Evolutionary conservation across 2,113 vertebrate species (phyloP).

Genomic region (Apistogramma diplotaenia): DNA sequence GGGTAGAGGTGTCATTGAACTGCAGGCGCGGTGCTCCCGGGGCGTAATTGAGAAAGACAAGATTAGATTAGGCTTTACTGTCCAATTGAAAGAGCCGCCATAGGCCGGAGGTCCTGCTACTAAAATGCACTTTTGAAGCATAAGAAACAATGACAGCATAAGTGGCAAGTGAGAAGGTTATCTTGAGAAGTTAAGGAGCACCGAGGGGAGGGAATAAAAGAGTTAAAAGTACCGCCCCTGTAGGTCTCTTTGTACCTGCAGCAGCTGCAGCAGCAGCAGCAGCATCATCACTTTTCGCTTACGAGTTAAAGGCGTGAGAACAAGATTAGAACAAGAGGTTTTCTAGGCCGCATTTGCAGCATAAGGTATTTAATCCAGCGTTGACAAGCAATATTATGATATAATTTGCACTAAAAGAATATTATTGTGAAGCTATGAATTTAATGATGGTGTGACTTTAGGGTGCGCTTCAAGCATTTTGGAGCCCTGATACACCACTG

Average conservation of each 20-base stretch:
- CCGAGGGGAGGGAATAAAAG: conserved; percentile 59
- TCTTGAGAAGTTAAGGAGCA: conserved; percentile 45
- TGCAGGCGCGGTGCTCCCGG: conserved; percentile 35
- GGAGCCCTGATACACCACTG: not conserved
- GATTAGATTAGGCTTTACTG: not conserved
- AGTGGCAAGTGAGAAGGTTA: conserved; percentile 39
- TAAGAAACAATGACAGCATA: not conserved
- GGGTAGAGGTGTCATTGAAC: conserved; percentile 56
- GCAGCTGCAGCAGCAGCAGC: conserved; percentile 2
- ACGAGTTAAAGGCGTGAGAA: conserved; percentile 36
- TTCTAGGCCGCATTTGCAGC: not conserved
- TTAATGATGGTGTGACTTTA: not conserved
- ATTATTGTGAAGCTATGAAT: not conserved
- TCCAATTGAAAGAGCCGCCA: not conserved
- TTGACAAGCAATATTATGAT: not conserved
- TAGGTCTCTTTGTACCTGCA: conserved; percentile 52
- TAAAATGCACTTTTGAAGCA: conserved; percentile 1
- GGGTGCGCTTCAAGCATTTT: not conserved
- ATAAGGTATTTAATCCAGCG: not conserved
- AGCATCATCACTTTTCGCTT: conserved; percentile 48
- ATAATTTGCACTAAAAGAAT: not conserved
- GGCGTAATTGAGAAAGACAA: conserved; percentile 11
- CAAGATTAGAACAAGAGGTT: not conserved
- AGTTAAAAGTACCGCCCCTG: conserved; percentile 74
- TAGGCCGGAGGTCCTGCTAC: not conserved